Percentiles rank a stretch among this genome's conserved stretches.
Evolutionary conservation across 64 coral and sea anemone genomes (phyloP).

Genomic region (Actinia equina): DNA sequence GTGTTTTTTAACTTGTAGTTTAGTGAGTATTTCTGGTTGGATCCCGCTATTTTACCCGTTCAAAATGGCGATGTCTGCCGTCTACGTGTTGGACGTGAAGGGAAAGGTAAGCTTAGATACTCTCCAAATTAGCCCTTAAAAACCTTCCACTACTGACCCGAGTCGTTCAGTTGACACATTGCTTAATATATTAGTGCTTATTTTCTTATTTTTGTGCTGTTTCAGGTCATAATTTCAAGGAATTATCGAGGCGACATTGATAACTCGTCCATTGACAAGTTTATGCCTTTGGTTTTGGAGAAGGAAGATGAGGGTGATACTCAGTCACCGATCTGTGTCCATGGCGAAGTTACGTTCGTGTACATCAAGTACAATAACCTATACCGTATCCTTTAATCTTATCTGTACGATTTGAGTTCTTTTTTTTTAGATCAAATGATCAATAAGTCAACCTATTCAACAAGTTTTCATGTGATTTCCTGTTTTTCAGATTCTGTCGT

Average conservation of each 20-base stretch:
- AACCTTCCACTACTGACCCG: neutral
- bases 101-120: constrained; percentile 72
- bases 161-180: neutral
- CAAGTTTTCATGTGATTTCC: neutral
- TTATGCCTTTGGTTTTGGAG: constrained; percentile 94
- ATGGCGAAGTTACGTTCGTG: constrained; percentile 88
- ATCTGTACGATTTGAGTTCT: neutral
- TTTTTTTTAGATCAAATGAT: neutral
- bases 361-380: constrained; percentile 99
- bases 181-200: neutral
- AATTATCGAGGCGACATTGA: constrained; percentile 95
- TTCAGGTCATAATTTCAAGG: constrained; percentile 88
- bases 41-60: neutral
- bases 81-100: constrained; percentile 91
- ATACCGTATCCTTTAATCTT: constrained; percentile 89
- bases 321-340: constrained; percentile 84
- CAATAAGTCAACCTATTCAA: neutral
- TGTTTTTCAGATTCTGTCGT: neutral
- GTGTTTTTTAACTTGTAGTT: neutral
- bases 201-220: neutral
- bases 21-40: neutral
- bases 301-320: constrained; percentile 85
- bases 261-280: constrained; percentile 93
- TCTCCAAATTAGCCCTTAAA: neutral
- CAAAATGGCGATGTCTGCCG: constrained; percentile 93